phyloP scores from a whole-genome alignment of 2,113 vertebrate genomes.

The Todiramphus chloris region DNA sequence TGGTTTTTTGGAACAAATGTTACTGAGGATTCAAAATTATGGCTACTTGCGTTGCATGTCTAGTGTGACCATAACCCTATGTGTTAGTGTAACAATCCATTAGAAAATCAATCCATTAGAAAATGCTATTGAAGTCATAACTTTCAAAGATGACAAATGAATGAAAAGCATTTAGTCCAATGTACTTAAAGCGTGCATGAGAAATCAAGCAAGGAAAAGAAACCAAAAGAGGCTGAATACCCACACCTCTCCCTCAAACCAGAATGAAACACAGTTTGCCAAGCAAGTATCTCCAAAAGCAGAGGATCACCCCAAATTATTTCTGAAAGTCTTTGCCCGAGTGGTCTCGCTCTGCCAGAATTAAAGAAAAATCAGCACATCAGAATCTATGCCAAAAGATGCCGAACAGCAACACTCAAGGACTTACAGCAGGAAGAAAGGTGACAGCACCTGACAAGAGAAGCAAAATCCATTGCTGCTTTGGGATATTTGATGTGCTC shows the following conservation, averaged over 20 bases:
- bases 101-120: not conserved
- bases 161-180: not conserved
- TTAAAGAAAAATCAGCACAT: not conserved
- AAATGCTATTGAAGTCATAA: not conserved
- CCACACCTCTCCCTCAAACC: not conserved
- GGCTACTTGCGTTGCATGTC: not conserved
- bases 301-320: not conserved
- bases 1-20: not conserved
- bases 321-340: not conserved
- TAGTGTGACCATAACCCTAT: not conserved
- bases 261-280: not conserved
- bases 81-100: not conserved
- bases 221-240: not conserved
- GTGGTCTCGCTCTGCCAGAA: not conserved
- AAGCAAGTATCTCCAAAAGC: not conserved
- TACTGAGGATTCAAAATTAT: not conserved
- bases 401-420: not conserved
- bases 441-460: not conserved
- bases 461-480: not conserved
- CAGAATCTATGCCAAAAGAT: not conserved
- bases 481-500: not conserved
- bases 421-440: not conserved
- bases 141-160: not conserved
- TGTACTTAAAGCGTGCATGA: not conserved
- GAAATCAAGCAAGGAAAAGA: not conserved